A percentile compares a stretch with the other conserved stretches of the same genome.
phyloP scores from a whole-genome alignment of 2,888 invertebrate genomes.

The Ceraclea dissimilis region DNA sequence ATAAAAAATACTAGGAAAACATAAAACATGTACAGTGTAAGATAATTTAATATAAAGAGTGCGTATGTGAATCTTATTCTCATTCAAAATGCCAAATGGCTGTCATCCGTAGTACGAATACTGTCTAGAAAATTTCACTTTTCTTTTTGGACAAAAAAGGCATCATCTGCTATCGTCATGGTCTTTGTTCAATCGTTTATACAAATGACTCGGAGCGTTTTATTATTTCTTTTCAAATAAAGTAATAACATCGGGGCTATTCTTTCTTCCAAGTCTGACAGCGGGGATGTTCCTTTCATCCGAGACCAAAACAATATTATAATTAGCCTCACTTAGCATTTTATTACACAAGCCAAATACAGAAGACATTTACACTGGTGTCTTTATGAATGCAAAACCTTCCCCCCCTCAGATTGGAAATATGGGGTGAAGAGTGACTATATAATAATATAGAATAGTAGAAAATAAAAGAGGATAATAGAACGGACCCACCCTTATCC shows the following conservation, averaged over 20 bases:
- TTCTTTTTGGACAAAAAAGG: not conserved
- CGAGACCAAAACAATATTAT: constrained; percentile 25
- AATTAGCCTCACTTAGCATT: constrained; percentile 26
- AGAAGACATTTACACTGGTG: constrained; percentile 10
- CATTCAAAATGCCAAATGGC: too few species aligned
- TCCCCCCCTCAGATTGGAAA: not conserved
- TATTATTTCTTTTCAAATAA: constrained; percentile 15
- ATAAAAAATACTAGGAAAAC: too few species aligned
- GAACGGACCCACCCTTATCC: constrained; percentile 15
- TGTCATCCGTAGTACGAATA: too few species aligned
- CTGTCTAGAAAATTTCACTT: too few species aligned
- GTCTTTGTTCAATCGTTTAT: constrained; percentile 12
- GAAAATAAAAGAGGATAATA: constrained; percentile 22
- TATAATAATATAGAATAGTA: constrained; percentile 4
- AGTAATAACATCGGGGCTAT: not conserved
- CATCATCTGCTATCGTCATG: not conserved
- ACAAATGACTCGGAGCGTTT: constrained; percentile 16
- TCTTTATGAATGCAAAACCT: not conserved
- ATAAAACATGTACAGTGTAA: too few species aligned
- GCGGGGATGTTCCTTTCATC: constrained; percentile 20
- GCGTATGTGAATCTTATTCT: too few species aligned
- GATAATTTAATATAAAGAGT: too few species aligned
- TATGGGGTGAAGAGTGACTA: constrained; percentile 4
- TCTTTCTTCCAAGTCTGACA: constrained; percentile 7
- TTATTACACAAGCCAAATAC: constrained; percentile 14